Base-by-base conservation (phyloP, 2,113 vertebrate species). In the Scolopax mira region DNA sequence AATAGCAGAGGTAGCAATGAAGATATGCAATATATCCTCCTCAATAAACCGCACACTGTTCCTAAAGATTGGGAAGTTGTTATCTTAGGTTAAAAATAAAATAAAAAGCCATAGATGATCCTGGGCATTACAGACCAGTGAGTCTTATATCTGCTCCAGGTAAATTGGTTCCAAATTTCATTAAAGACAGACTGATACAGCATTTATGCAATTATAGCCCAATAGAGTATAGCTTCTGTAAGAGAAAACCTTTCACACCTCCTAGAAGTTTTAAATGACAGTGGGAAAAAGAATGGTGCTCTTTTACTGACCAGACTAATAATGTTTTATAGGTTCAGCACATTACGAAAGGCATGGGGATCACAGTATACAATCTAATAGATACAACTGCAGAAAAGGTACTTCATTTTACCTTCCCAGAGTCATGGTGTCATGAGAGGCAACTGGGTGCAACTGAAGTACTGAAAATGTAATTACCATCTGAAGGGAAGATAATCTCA, bases 31-130 rank as follows among this genome's bases (percentile, higher is more conserved):
- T 95, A 96, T 61, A 94, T 67, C 33, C 85, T 89, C 96, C 85
- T 89, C 96, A 95, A 97, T 90, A 83, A 93, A 86, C 83, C 66
- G 79, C 77, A 95, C 72, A 90, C 89, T 86, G 88, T 88, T 96
- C 93, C 65, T 23, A 85, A 97, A 97, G 60, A 94, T 46, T 92
- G 23, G 18, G 70, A 94, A 84, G 31, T 86, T 96, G 75, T 77
- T 96, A 72, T 77, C 51, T 94, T 46, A 54, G 72, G 31, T 48
- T 67, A 69, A 95, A 87, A 87, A 70, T 48, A 92, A 90, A 93
- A 79, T 54, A 21, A 85, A 88, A 82, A 89, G 13, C 22, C 25
- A 70, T 65, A 62, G 64, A 90, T 58, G 86, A 90, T 83, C 78
- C 48, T 85, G 17, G 18, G 23, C 65, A 95, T 89, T 93, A 66